Percentiles rank a stretch among this genome's conserved stretches.
Conservation (phyloP, 2,797 vertebrate genomes). For the Hoplostethus mediterraneus region DNA sequence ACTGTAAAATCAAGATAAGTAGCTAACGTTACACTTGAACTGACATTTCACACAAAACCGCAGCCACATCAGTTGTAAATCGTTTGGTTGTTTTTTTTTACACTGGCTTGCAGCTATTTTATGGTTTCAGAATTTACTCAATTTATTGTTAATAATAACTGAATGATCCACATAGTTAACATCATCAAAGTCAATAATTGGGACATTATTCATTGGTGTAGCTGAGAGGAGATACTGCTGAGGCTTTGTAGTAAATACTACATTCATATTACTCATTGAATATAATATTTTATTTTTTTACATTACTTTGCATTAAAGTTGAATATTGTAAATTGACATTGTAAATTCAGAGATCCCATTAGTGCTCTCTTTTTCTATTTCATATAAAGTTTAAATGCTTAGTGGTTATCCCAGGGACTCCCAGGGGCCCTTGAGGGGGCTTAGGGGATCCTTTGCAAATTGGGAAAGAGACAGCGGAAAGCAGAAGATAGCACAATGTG, state of each 20-base stretch:
- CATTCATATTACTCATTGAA: slow-evolving; percentile 40
- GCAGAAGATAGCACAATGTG: slow-evolving; percentile 3
- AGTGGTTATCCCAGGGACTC: slow-evolving; percentile 30
- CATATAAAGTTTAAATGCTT: slow-evolving; percentile 16
- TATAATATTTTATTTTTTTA: slow-evolving; percentile 33
- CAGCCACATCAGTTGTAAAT: too few relatives aligned
- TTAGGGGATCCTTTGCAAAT: slow-evolving; percentile 35
- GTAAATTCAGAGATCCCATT: too few relatives aligned
- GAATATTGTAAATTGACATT: too few relatives aligned
- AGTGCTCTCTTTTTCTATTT: too few relatives aligned
- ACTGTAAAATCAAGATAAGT: too few relatives aligned
- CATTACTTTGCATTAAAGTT: slow-evolving; percentile 56
- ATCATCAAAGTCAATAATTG: too few relatives aligned
- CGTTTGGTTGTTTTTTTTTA: too few relatives aligned
- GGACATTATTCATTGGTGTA: too few relatives aligned
- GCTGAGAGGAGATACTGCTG: slow-evolving; percentile 22
- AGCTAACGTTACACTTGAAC: too few relatives aligned
- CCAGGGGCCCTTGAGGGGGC: slow-evolving; percentile 38
- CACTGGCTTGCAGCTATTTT: not conserved
- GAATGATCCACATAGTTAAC: not conserved
- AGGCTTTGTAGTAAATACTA: slow-evolving; percentile 44
- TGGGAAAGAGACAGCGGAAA: not conserved
- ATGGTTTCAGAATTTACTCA: not conserved
- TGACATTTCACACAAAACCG: too few relatives aligned
- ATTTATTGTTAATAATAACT: not conserved